phyloP scores from a whole-genome alignment of 2,797 vertebrate species.

The Artibeus lituratus region DNA sequence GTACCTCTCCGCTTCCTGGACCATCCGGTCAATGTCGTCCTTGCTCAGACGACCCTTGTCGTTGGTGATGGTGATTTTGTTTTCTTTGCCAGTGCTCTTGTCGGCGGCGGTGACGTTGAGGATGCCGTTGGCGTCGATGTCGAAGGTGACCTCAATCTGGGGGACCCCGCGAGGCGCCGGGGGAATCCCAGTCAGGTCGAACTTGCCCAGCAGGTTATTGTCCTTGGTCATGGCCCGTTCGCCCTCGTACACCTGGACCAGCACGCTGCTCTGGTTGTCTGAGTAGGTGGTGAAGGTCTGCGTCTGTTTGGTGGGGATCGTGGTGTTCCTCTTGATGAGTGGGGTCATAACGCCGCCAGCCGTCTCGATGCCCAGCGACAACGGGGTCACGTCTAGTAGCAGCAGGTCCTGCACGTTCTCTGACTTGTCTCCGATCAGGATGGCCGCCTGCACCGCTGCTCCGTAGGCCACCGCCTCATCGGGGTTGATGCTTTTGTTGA shows the following conservation, averaged over 20 bases:
- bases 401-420: conserved; percentile 94
- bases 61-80: conserved; percentile 96
- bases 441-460: conserved; percentile 92
- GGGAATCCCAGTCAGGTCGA: conserved; percentile 91
- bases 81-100: conserved; percentile 95
- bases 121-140: conserved; percentile 93
- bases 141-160: conserved; percentile 93
- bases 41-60: conserved; percentile 95
- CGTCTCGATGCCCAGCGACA: conserved; percentile 93
- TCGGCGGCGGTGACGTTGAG: conserved; percentile 91
- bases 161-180: conserved; percentile 91
- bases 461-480: conserved; percentile 95
- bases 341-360: conserved; percentile 93
- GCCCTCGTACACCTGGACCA: conserved; percentile 94
- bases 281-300: conserved; percentile 96
- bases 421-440: conserved; percentile 94
- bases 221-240: conserved; percentile 96
- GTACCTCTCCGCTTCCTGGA: conserved; percentile 93
- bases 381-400: conserved; percentile 91
- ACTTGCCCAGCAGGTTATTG: conserved; percentile 94
- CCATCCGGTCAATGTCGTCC: conserved; percentile 94
- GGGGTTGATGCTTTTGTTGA: conserved; percentile 96
- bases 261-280: conserved; percentile 92
- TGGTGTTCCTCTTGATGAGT: conserved; percentile 94
- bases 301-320: conserved; percentile 94